Base-by-base conservation (phyloP, 2,797 vertebrate species). In the Scomberomorus guttatus region DNA sequence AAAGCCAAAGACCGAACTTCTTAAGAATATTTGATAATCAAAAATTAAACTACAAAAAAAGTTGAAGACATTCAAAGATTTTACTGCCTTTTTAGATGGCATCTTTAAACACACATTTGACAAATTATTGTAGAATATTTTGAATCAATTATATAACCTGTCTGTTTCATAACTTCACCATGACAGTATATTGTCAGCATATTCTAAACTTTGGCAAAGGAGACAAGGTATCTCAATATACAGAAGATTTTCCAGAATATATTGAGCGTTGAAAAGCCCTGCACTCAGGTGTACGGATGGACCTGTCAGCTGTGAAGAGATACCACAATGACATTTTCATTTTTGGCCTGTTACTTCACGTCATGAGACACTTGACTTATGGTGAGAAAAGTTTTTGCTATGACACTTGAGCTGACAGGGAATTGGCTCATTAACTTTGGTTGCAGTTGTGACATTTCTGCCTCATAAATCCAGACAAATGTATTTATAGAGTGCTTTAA, bases 401-500 rank as follows among this genome's bases (percentile, higher is more conserved):
- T 78, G 84, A 86, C 78, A 88, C 90, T 87, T 81, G 5, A 80
- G 77, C 87, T 81, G 90, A 73, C 80, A 48, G 81, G 70, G 76
- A 72, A 84, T 75, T 80, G 77, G 68, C 84, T 92, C 87, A 89
- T 90, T 90, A 89, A 75, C 87, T 91, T 88, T 86, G 72, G 70
- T 78, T 85, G 73, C 71, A 66, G 67, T 87, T 77, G 39, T 87
- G 75, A 87, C 83, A 87, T 89, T 90, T 87, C 79, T 72, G 75
- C 84, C 80, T 79, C 63, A 72, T 82, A 71, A 81, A 80, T 75
- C 69, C 78, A 70, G 82, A 81, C 79, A 72, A 77, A 87, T 77
- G 54, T 89, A 83, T 89, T 89, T 79, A 82, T 87, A 65, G 71
- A 58, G 66, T 37, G 66, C 79, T 74, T 84, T 71, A 80, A 76